Evolutionary conservation across 2,113 vertebrate species (phyloP), one percentile per base, ranked within the genome.

Genomic region (Hiodon tergisus): DNA sequence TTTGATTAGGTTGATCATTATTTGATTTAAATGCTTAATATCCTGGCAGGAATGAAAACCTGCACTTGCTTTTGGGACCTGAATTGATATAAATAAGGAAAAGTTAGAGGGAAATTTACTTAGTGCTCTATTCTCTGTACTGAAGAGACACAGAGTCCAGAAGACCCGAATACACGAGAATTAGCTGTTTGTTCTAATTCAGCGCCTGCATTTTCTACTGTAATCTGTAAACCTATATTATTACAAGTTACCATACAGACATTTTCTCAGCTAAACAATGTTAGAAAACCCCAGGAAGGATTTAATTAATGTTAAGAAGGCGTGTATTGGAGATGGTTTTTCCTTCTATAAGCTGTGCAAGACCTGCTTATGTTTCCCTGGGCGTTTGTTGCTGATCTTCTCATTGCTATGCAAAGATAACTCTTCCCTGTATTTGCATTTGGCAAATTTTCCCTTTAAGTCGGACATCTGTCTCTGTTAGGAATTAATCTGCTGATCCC

Each of bases 331-430:
- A 55, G n/a, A 65, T 51, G 66, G 7, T 61, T 47, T 67, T 60
- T 76, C 0, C 13, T 59, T 80, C 80, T 78, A 74, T 77, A 78
- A 85, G 76, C 78, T 76, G 74, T 77, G 76, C 79, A 78, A 83
- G 48, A 47, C 67, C 47, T 74, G 78, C 81, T 82, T 83, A 77
- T 81, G 82, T 82, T 84, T 74, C 82, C 54, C 74, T 85, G 79
- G 82, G 78, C 72, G 81, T 80, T 62, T 79, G 76, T 86, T 79
- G 81, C 84, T 86, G 84, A 86, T 88, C 54, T 75, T 78, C 87
- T 90, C 83, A 90, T 92, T 89, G 82, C 82, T 89, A 88, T 91
- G 87, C 89, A 90, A 85, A 84, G 83, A 89, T 31, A 88, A 85
- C 62, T 50, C 83, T 78, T 85, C 82, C 85, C 87, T 86, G 88